phyloP scores from a whole-genome alignment of 2,113 vertebrate genomes.

The Cebus imitator region DNA sequence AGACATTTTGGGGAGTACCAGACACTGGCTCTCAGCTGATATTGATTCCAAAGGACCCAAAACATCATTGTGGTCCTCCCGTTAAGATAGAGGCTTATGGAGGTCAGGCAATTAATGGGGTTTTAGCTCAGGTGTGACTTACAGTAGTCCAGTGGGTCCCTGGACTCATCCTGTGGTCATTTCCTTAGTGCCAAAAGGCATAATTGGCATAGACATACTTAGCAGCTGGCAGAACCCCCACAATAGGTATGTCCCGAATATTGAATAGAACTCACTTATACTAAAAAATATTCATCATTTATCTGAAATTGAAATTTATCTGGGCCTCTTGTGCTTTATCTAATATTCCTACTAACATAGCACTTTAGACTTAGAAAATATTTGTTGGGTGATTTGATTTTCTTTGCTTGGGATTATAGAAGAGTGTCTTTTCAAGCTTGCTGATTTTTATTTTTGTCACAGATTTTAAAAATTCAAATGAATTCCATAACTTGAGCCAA shows the following conservation, averaged over 20 bases:
- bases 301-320: conserved; percentile 40
- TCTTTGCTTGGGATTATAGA: background rate
- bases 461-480: background rate
- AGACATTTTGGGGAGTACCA: too few species aligned
- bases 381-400: background rate
- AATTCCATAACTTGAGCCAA: background rate
- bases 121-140: too few species aligned
- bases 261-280: background rate
- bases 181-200: too few species aligned
- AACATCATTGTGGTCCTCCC: too few species aligned
- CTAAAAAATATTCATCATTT: background rate
- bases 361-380: background rate
- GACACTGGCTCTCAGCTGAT: too few species aligned
- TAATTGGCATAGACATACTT: too few species aligned
- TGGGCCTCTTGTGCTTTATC: background rate
- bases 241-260: background rate
- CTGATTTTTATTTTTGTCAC: background rate
- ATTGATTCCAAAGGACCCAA: too few species aligned
- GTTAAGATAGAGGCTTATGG: too few species aligned
- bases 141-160: too few species aligned
- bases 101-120: too few species aligned
- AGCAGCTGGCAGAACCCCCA: too few species aligned
- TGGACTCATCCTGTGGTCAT: too few species aligned
- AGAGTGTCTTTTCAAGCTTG: background rate
- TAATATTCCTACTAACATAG: background rate